These are phyloP conservation scores for Chrysodeixis includens DNA, from an alignment of 2,888 invertebrate species.

Conservation along the genomic window DNA sequence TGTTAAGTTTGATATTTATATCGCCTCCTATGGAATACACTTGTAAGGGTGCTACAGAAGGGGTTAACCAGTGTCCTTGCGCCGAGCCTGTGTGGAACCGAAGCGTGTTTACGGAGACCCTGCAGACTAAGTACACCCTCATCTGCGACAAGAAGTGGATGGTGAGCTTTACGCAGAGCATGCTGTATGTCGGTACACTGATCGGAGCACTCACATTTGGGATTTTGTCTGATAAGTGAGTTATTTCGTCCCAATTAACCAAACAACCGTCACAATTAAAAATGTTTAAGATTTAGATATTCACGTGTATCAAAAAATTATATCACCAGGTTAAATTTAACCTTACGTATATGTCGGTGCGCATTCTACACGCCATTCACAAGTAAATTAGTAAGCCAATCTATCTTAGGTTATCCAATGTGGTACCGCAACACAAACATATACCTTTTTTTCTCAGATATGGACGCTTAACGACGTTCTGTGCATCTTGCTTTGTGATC, in stretches of 20 bases:
- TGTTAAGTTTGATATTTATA: conserved; percentile 74
- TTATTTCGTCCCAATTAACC: conserved; percentile 4
- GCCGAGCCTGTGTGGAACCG: conserved; percentile 70
- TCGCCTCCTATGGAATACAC: conserved; percentile 74
- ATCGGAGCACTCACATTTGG: conserved; percentile 75
- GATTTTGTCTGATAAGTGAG: conserved; percentile 77
- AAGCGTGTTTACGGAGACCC: conserved; percentile 72
- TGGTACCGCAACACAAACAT: no score
- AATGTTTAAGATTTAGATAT: no score
- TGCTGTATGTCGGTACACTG: conserved; percentile 73
- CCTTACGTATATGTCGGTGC: no score
- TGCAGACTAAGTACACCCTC: conserved; percentile 74
- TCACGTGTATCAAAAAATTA: no score
- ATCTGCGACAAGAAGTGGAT: conserved; percentile 72
- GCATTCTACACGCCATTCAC: no score
- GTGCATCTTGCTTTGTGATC: conserved; percentile 62
- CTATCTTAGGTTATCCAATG: no score
- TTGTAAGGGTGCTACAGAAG: conserved; percentile 55
- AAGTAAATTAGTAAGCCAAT: no score
- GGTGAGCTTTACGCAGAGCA: conserved; percentile 75
- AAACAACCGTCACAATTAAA: no score
- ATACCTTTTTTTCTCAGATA: conserved; percentile 60
- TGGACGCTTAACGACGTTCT: conserved; percentile 71
- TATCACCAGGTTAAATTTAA: no score
- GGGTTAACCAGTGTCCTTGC: conserved; percentile 72